Percentiles rank a stretch among this genome's conserved stretches.
phyloP scores from a whole-genome alignment of 2,888 invertebrate genomes.

The Escarpia spicata region DNA sequence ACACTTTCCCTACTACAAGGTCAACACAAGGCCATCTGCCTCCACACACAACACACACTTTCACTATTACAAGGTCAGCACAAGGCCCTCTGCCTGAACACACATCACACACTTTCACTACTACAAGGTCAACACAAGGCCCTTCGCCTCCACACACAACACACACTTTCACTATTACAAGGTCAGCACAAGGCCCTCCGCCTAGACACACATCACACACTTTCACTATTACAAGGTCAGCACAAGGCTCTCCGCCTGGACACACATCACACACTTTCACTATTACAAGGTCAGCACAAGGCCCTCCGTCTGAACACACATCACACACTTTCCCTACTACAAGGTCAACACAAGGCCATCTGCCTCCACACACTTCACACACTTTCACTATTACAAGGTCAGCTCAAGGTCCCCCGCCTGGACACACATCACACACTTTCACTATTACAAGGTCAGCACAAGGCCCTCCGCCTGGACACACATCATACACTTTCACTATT shows the following conservation, averaged over 20 bases:
- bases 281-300: slow-evolving; percentile 89
- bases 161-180: slow-evolving; percentile 69
- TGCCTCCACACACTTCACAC: slow-evolving; percentile 52
- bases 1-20: slow-evolving; percentile 71
- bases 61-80: slow-evolving; percentile 80
- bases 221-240: slow-evolving; percentile 85
- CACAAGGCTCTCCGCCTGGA: slow-evolving; percentile 79
- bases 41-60: slow-evolving; percentile 38
- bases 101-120: neutral
- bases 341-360: slow-evolving; percentile 92
- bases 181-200: slow-evolving; percentile 87
- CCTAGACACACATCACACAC: slow-evolving; percentile 46
- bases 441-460: neutral
- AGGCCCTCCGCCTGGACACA: too few species aligned
- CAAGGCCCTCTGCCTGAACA: slow-evolving; percentile 76
- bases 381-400: slow-evolving; percentile 74
- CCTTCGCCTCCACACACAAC: slow-evolving; percentile 67
- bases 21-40: slow-evolving; percentile 85
- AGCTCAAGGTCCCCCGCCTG: slow-evolving; percentile 83
- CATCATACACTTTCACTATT: too few species aligned
- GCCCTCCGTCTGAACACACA: slow-evolving; percentile 68
- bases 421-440: neutral
- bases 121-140: slow-evolving; percentile 92
- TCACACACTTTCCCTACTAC: slow-evolving; percentile 54
- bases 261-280: neutral